Conservation (phyloP, 2,797 vertebrate species). For the Anas georgica region DNA sequence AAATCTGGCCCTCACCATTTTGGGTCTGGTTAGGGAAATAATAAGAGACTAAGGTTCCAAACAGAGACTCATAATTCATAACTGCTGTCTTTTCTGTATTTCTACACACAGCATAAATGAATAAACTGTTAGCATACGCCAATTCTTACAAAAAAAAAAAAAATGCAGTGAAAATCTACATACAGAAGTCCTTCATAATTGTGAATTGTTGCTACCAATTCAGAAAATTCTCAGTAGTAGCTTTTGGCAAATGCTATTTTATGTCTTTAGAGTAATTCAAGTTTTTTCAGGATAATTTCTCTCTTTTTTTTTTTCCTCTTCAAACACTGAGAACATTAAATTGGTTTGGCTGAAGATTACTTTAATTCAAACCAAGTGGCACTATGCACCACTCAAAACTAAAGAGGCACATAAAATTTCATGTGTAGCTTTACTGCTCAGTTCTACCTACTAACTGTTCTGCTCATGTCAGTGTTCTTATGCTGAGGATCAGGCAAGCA, state of each 20-base stretch:
- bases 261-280: neutral
- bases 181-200: neutral
- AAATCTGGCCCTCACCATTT: conserved; percentile 24
- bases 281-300: conserved; percentile 7
- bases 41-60: conserved; percentile 34
- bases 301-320: neutral
- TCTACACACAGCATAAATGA: neutral
- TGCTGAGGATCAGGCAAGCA: neutral
- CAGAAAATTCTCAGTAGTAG: neutral
- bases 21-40: conserved; percentile 21
- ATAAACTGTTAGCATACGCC: neutral
- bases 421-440: neutral
- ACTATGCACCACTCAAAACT: neutral
- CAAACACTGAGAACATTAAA: neutral
- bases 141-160: neutral
- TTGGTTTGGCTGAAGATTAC: neutral
- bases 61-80: conserved; percentile 31
- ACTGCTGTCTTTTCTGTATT: conserved; percentile 17
- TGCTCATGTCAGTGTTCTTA: neutral
- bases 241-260: conserved; percentile 1
- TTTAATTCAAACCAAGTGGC: conserved; percentile 14
- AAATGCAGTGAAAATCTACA: neutral
- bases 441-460: neutral
- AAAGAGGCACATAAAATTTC: neutral
- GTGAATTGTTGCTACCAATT: conserved; percentile 14